Percentiles rank a stretch among this genome's conserved stretches.
These are phyloP conservation scores for Cygnus atratus DNA, from an alignment of 2,113 vertebrate genomes.

Conservation along the genomic window DNA sequence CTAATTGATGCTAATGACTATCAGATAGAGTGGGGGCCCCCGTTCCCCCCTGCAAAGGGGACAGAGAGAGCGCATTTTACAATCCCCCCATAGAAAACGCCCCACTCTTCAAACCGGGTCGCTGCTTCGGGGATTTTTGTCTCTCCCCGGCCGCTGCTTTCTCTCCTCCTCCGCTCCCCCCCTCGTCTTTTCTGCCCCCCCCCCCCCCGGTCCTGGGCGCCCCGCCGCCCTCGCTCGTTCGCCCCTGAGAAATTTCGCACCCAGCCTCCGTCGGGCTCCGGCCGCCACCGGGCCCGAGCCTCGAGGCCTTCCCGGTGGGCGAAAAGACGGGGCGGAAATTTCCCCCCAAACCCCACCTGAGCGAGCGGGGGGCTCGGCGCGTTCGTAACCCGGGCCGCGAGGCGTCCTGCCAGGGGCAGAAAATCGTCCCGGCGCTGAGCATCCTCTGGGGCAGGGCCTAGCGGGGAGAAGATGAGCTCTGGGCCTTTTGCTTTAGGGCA, in stretches of 20 bases:
- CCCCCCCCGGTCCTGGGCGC: constrained; percentile 25
- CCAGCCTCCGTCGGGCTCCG: not conserved
- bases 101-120: constrained; percentile 26
- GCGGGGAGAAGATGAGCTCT: not conserved
- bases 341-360: too few relatives aligned
- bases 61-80: constrained; percentile 77
- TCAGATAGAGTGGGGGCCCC: constrained; percentile 83
- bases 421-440: fast-evolving
- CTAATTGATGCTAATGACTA: constrained; percentile 95
- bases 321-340: not conserved
- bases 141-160: constrained; percentile 24
- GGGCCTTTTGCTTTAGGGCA: not conserved
- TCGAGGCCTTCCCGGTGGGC: not conserved
- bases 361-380: not conserved
- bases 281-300: not conserved
- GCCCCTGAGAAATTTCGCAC: constrained; percentile 81
- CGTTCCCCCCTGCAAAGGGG: constrained; percentile 75
- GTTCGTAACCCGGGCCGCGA: not conserved
- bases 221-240: constrained; percentile 64
- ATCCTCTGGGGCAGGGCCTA: not conserved
- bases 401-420: not conserved
- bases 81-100: constrained; percentile 76
- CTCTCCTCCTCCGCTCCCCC: not conserved
- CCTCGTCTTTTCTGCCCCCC: not conserved
- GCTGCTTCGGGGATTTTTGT: constrained; percentile 64